Evolutionary conservation across 2,113 vertebrate species (phyloP).

Genomic region (Hydrochoerus hydrochaeris): DNA sequence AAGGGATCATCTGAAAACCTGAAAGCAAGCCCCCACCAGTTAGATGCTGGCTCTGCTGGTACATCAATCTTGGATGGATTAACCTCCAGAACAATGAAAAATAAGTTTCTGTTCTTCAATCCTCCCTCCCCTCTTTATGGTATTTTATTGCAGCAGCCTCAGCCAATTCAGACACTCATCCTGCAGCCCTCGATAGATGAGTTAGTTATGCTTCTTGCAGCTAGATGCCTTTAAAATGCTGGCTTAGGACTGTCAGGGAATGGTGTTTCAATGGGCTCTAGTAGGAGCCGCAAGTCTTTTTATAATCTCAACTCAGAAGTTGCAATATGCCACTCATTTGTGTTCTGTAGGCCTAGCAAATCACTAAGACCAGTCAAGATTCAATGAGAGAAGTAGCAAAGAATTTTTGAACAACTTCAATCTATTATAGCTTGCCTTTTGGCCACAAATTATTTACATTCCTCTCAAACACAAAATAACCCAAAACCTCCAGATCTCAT

Average conservation of each 20-base stretch:
- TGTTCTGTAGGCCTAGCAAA: not conserved
- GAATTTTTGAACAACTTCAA: conserved; percentile 1
- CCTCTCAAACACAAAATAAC: not conserved
- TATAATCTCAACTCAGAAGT: not conserved
- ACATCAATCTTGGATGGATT: not conserved
- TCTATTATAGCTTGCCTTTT: not conserved
- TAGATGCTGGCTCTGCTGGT: not conserved
- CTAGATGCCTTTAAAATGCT: not conserved
- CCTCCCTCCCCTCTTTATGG: not conserved
- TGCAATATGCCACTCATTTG: not conserved
- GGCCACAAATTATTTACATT: not conserved
- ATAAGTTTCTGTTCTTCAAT: not conserved
- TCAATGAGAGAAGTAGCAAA: not conserved
- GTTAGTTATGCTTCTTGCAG: not conserved
- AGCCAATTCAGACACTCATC: not conserved
- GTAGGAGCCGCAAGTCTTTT: not conserved
- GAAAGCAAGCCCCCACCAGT: not conserved
- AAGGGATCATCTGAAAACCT: not conserved
- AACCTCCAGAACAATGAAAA: not conserved
- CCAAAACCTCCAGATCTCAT: not conserved
- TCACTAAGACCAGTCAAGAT: not conserved
- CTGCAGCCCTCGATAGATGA: not conserved
- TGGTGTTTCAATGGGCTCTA: not conserved
- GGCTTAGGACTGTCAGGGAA: not conserved
- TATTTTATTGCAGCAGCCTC: not conserved